Evolutionary conservation across 1,140 invertebrate genomes (phyloP).

Genomic region (Orius laevigatus): DNA sequence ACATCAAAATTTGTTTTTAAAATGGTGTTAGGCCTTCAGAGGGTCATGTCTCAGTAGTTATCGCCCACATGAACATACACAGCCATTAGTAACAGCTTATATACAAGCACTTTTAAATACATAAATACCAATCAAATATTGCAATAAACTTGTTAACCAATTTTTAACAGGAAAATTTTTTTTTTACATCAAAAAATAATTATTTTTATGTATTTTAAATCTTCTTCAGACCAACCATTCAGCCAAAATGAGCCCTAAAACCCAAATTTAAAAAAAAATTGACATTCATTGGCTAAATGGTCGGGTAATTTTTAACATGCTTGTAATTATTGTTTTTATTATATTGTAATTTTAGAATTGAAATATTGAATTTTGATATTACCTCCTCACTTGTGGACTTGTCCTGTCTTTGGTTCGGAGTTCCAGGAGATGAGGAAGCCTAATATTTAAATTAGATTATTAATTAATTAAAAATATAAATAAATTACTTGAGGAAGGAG

Average conservation of each 20-base stretch:
- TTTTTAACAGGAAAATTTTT: no score
- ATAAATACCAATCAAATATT: not conserved
- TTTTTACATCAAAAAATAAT: no score
- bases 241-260: no score
- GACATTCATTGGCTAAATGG: no score
- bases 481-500: slow-evolving; percentile 51
- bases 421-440: slow-evolving; percentile 58
- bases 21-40: no score
- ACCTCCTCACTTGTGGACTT: slow-evolving; percentile 91
- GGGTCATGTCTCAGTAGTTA: slow-evolving; percentile 19
- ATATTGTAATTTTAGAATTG: not conserved
- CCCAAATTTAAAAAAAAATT: no score
- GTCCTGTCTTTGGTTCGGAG: slow-evolving; percentile 65
- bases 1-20: slow-evolving; percentile 20
- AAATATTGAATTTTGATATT: slow-evolving; percentile 27
- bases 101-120: slow-evolving; percentile 8
- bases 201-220: no score
- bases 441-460: slow-evolving; percentile 25
- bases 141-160: no score
- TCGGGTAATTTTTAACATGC: no score
- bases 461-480: slow-evolving; percentile 10
- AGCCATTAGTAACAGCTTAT: slow-evolving; percentile 22
- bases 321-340: no score
- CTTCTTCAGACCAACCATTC: no score
- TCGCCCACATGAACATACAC: slow-evolving; percentile 30